Evolutionary conservation across 2,797 vertebrate genomes (phyloP).

Genomic region (Micrastur ruficollis): DNA sequence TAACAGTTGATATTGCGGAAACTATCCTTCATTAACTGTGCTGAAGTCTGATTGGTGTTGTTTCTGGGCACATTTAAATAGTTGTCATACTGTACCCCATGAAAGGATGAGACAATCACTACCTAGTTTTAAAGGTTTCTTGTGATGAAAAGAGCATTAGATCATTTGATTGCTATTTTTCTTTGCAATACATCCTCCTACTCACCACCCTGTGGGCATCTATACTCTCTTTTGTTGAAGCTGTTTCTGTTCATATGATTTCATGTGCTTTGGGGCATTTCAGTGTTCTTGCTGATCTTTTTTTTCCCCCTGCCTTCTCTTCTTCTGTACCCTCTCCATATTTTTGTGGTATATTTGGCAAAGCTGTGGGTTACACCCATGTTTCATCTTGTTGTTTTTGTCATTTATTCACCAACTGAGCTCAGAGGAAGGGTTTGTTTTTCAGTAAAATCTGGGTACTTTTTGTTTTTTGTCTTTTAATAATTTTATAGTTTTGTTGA

Average conservation of each 20-base stretch:
- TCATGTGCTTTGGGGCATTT: conserved; percentile 40
- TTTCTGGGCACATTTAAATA: background rate
- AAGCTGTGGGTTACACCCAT: conserved; percentile 58
- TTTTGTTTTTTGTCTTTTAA: conserved; percentile 46
- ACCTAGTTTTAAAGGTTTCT: conserved; percentile 5
- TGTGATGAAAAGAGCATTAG: conserved; percentile 41
- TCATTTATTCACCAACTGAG: conserved; percentile 60
- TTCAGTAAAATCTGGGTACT: conserved; percentile 46
- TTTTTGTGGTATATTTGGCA: conserved; percentile 57
- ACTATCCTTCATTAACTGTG: background rate
- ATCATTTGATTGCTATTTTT: conserved; percentile 44
- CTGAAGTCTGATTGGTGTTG: background rate
- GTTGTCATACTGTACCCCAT: background rate
- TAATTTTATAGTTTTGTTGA: conserved; percentile 55
- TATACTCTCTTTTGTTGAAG: conserved; percentile 30
- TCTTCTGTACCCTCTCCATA: conserved; percentile 33
- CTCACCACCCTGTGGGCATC: conserved; percentile 39
- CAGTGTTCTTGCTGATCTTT: background rate
- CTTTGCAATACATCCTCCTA: conserved; percentile 18
- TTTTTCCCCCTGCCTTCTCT: background rate
- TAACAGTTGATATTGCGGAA: background rate
- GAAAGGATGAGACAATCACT: background rate
- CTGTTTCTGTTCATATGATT: conserved; percentile 41
- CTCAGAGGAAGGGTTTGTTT: conserved; percentile 56
- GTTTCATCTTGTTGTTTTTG: conserved; percentile 62